These are phyloP conservation scores for human (Homo sapiens) DNA, from an alignment of 2,113 vertebrate species.

Conservation along the genomic window DNA sequence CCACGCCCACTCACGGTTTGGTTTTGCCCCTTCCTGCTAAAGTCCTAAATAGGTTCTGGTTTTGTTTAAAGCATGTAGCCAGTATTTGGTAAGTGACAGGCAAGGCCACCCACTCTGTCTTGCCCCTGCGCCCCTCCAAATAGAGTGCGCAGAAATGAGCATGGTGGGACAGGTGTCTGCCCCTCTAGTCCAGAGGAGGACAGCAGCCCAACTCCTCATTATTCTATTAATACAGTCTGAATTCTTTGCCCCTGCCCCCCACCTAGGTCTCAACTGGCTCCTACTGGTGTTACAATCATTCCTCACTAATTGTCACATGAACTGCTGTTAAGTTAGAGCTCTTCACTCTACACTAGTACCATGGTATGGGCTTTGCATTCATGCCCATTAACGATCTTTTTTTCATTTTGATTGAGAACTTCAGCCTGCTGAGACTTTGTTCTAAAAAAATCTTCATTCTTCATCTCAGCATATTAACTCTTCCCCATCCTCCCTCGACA, in stretches of 20 bases:
- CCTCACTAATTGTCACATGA: not conserved
- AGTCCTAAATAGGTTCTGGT: not conserved
- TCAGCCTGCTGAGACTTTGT: not conserved
- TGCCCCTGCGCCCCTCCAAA: not conserved
- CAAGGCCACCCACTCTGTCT: not conserved
- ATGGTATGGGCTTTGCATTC: not conserved
- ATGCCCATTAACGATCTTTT: not conserved
- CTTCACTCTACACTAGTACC: not conserved
- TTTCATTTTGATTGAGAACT: constrained; percentile 2
- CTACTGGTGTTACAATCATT: not conserved
- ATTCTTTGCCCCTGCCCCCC: fast-evolving
- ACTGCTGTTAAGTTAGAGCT: too few relatives aligned
- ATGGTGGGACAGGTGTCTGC: not conserved
- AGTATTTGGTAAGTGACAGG: not conserved
- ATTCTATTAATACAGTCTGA: not conserved
- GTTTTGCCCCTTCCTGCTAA: not conserved
- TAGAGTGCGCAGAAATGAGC: not conserved
- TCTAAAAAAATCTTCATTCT: not conserved
- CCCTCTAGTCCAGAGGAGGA: not conserved
- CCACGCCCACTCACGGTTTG: not conserved
- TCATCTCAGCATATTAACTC: constrained; percentile 26
- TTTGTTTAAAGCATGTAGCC: not conserved
- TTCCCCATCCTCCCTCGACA: not conserved
- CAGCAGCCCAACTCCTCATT: not conserved
- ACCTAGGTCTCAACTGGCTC: not conserved